Conservation (phyloP, 2,888 invertebrate species). For the Ophion ellenae region DNA sequence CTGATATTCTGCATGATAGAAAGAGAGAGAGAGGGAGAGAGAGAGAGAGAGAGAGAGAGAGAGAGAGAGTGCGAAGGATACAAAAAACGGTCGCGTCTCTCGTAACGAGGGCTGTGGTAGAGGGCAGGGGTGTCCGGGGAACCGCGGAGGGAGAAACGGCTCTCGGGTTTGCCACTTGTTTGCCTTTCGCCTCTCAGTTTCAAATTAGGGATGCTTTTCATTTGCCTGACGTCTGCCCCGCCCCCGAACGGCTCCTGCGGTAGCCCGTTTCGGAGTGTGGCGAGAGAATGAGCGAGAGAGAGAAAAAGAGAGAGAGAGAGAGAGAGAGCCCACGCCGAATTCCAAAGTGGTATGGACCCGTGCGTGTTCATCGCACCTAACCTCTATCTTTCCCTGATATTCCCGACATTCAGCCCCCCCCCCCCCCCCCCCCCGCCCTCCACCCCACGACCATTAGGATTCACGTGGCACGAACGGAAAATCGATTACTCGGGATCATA, state of each 20-base stretch:
- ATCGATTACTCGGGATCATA: too few species aligned
- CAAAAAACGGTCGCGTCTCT: slow-evolving; percentile 30
- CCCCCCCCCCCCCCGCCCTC: too few species aligned
- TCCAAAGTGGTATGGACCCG: slow-evolving; percentile 63
- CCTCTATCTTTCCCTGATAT: not conserved
- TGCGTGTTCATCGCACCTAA: slow-evolving; percentile 58
- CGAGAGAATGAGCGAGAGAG: slow-evolving; percentile 30
- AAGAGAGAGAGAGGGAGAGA: slow-evolving; percentile 20
- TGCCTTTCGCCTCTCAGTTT: slow-evolving; percentile 81
- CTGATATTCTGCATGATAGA: slow-evolving; percentile 15
- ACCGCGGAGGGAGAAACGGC: slow-evolving; percentile 63
- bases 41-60: slow-evolving; percentile 30
- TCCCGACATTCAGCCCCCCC: not conserved
- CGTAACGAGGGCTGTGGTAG: slow-evolving; percentile 28
- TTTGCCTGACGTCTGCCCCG: slow-evolving; percentile 82
- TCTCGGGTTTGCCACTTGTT: slow-evolving; percentile 78
- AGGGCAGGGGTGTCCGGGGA: slow-evolving; percentile 48
- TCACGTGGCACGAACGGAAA: too few species aligned
- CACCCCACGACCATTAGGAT: too few species aligned
- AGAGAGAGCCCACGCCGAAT: slow-evolving; percentile 62
- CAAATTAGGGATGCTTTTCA: slow-evolving; percentile 83
- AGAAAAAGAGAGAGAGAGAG: slow-evolving; percentile 19
- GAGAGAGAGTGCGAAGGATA: slow-evolving; percentile 44
- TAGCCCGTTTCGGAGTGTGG: slow-evolving; percentile 69
- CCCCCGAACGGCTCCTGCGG: slow-evolving; percentile 81